Evolutionary conservation across 2,113 vertebrate species (phyloP).

Genomic region (Ceyx melanurus): DNA sequence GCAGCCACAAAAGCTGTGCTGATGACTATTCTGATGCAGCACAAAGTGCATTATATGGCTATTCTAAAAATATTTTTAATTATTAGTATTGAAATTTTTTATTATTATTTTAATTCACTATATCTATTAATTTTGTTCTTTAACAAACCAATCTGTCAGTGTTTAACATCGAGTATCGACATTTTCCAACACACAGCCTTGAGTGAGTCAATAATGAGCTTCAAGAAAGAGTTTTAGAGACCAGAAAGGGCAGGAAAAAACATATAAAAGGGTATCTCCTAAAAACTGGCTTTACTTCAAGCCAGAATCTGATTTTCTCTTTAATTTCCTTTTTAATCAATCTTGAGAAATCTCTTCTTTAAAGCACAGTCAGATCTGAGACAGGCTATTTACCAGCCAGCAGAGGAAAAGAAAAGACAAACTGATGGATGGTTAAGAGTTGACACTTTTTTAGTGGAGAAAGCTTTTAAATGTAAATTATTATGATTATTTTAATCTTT

Average conservation of each 20-base stretch:
- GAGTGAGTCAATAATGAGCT: not conserved
- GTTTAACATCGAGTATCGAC: not conserved
- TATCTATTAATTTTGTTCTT: not conserved
- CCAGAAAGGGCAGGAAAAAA: not conserved
- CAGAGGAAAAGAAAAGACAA: not conserved
- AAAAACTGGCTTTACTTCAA: not conserved
- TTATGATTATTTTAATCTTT: not conserved
- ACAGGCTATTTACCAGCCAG: not conserved
- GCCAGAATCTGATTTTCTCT: not conserved
- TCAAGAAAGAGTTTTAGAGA: rapidly evolving
- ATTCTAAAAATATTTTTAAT: too few species aligned
- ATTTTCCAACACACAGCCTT: rapidly evolving
- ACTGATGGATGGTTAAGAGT: not conserved
- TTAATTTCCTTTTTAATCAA: not conserved
- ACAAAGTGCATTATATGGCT: not conserved
- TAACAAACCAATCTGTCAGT: not conserved
- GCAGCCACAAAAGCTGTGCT: not conserved
- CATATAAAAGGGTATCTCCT: not conserved
- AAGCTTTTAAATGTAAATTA: not conserved
- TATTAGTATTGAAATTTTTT: too few species aligned
- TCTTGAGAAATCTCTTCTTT: not conserved
- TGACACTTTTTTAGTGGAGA: rapidly evolving
- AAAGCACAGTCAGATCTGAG: not conserved
- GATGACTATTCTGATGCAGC: not conserved
- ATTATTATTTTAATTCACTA: too few species aligned